These are phyloP conservation scores for Onychomys torridus DNA, from an alignment of 2,797 vertebrate species.

Conservation along the genomic window DNA sequence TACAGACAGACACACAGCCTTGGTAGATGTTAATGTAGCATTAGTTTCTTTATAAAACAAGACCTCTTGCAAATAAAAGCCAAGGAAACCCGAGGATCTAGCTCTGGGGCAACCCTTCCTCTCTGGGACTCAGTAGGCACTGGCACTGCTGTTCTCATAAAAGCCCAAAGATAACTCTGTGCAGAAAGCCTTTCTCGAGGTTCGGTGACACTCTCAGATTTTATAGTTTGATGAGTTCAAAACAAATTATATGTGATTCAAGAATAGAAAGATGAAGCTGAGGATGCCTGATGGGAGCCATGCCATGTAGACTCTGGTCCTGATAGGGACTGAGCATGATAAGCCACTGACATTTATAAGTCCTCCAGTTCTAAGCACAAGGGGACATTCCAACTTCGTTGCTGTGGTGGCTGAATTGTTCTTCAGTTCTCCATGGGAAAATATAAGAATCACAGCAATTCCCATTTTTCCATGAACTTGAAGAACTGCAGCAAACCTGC, in stretches of 20 bases:
- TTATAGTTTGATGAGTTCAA: constrained; percentile 64
- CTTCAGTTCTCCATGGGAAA: constrained; percentile 5
- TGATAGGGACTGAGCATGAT: background rate
- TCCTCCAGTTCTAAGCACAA: background rate
- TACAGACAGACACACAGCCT: background rate
- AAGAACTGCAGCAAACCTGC: constrained; percentile 5
- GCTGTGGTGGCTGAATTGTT: background rate
- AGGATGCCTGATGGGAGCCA: background rate
- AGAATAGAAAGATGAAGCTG: background rate
- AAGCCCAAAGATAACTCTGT: constrained; percentile 45
- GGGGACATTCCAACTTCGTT: background rate
- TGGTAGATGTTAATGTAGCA: background rate
- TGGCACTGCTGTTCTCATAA: background rate
- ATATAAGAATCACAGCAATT: background rate
- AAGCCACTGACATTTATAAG: background rate
- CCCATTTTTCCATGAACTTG: constrained; percentile 17
- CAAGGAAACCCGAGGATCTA: background rate
- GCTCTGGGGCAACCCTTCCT: background rate
- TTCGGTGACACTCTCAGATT: constrained; percentile 52
- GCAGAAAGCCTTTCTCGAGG: background rate
- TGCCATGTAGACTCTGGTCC: background rate
- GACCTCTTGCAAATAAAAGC: background rate
- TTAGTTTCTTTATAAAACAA: constrained; percentile 43
- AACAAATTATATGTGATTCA: constrained; percentile 49
- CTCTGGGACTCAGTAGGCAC: background rate